Base-by-base conservation (phyloP, 2,797 vertebrate species). In the Anguilla megastoma region DNA sequence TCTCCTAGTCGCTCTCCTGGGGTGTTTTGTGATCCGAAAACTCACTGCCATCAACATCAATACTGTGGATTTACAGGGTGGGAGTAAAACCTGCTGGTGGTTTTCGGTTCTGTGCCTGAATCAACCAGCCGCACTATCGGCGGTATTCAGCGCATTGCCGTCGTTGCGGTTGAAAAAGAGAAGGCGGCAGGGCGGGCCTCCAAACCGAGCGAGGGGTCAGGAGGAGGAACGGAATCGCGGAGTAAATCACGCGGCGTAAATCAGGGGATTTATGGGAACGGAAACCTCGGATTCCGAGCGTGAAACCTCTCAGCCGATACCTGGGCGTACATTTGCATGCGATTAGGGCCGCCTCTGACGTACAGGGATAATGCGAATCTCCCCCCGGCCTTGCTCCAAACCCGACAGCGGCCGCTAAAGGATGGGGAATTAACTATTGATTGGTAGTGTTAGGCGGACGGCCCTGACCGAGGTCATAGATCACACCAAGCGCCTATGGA, bases 361-460 rank as follows among this genome's bases (percentile, higher is more conserved):
- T 2, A 54, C 48, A 12, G 33, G 58, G 52, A 3, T 48, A 54
- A 18, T 24, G 24, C 33, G 76, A 41, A 69, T 71, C 71, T 36
- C 71, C 14, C 14, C 8, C 18, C 56, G 30, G 56, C 60, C 48
- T 27, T 18, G 41, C 8, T 12, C 36, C 16, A 12, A 33, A 9
- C 58, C 74, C 66, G 76, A 86, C 85, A 86, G 84, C 88, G 4
- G 54, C 18, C 50, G 86, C 71, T 41, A 71, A 92, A 93, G 91
- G 9, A 88, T 90, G 84, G 84, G 56, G 88, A 91, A 93, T 87
- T 92, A 91, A 88, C 92, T 93, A 93, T 83, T 92, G 93, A 94
- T 94, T 91, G 90, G 89, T 71, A 88, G 91, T 89, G 36, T 90
- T 94, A 91, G 87, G 36, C 90, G 90, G 90, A 90, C 85, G 91